Evolutionary conservation across 2,888 invertebrate species (phyloP), one percentile per base, ranked within the genome.

Genomic region (Drosophila histrio): DNA sequence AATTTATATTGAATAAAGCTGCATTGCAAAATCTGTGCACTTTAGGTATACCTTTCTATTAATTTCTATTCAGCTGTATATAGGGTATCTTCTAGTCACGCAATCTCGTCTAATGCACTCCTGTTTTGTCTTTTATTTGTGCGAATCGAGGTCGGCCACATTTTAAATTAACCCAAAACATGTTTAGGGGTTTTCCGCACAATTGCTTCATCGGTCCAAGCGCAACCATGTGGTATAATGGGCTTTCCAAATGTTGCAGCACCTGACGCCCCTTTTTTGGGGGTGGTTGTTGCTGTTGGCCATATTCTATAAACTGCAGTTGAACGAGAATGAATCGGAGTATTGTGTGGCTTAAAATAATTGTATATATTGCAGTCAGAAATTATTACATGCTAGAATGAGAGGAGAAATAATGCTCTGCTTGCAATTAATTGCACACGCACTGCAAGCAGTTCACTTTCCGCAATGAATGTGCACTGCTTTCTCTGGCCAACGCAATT

Each of bases 161-260:
- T 88, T 90, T 89, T 86, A 89, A 90, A 89, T 90, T 90, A 89
- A 90, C 89, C 84, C 81, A 76, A 89, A 89, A 89, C 89, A 89
- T 89, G 90, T 89, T 89, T 89, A 90, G 89, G 89, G 90, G 90
- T 89, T 89, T 87, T 88, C 90, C 87, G 76, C 87, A 84, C 82
- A 87, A 88, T 87, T 90, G 87, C 89, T 79, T 73, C 69, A 66
- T 71, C 85, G 80, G 53, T 77, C 85, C 80, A 79, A 50, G 36
- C 58, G 54, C 59, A 72, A 28, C 64, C 72, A 80, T 79, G 71
- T 70, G 71, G 72, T 52, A 69, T 68, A 79, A 77, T 79, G 77
- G 86, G 38, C 65, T 61, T 61, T 63, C 59, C 28, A 24, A 49
- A 49, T 70, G 72, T 65, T 79, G 60, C 69, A 60, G 65, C 82